These are phyloP conservation scores for Calameuta idolon DNA, from an alignment of 2,888 invertebrate species.

Conservation along the genomic window DNA sequence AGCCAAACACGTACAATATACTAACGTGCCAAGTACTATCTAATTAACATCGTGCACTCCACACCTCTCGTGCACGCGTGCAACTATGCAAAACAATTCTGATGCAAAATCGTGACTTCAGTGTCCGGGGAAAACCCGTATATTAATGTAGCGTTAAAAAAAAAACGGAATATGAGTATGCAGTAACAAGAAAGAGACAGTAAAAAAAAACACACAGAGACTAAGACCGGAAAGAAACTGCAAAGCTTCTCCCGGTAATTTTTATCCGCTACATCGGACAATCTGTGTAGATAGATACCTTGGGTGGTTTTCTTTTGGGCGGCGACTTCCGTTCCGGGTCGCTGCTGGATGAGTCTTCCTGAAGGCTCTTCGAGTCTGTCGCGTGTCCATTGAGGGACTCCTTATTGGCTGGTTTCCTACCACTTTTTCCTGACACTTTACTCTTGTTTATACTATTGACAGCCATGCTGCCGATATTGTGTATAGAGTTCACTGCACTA, in stretches of 20 bases:
- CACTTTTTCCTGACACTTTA: conserved; percentile 67
- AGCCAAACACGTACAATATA: conserved; percentile 2
- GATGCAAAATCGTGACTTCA: background rate
- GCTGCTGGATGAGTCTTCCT: conserved; percentile 77
- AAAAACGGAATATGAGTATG: background rate
- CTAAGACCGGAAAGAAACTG: background rate
- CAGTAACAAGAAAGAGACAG: conserved; percentile 6
- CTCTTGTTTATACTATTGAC: conserved; percentile 74
- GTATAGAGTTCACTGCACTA: conserved; percentile 70
- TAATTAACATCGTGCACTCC: conserved; percentile 2
- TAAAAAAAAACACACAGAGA: conserved; percentile 1
- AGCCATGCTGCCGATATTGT: conserved; percentile 74
- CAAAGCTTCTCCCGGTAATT: background rate
- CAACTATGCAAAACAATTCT: conserved; percentile 2
- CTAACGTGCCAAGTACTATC: background rate
- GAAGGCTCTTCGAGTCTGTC: conserved; percentile 67
- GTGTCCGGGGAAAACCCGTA: background rate
- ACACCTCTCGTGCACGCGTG: conserved; percentile 1
- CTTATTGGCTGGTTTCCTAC: conserved; percentile 66
- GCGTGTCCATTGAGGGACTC: conserved; percentile 69
- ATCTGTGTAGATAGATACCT: conserved; percentile 62
- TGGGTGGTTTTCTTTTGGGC: conserved; percentile 76
- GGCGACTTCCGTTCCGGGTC: conserved; percentile 73
- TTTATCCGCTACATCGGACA: conserved; percentile 6
- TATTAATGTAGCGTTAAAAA: background rate